Evolutionary conservation across 2,888 invertebrate species (phyloP), one percentile per base, ranked within the genome.

Genomic region (Polydrusus cervinus): DNA sequence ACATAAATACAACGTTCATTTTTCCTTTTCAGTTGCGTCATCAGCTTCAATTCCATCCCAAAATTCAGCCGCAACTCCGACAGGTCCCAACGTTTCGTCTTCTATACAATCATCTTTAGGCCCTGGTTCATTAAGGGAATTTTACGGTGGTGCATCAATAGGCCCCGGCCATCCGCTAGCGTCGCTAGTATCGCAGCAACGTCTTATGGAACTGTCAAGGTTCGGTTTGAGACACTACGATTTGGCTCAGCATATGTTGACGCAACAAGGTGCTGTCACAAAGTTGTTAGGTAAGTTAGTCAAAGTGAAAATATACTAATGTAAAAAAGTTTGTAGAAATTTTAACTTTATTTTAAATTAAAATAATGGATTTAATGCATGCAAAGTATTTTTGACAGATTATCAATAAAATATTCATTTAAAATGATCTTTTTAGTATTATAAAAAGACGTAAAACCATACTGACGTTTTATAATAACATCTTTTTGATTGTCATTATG

Each of bases 231-330:
- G 96, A 80, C 96, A 96, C 84, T 97, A 96, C 85, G 96, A 97
- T 88, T 91, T 97, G 84, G 96, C 96, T 6, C 95, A 95, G 84
- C 96, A 96, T 85, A 95, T 96, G 89, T 90, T 97, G 71, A 94
- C 94, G 75, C 96, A 96, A 89, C 96, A 96, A 89, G 96, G 96
- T 83, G 96, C 96, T 84, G 96, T 95, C 83, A 95, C 95, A 81
- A 96, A 96, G 89, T 90, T 96, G 85, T 89, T 96, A 86, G 96
- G 96, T 96, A 88, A 94, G 94, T 88, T 62, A 45, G 2, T 13
- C n/a, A 45, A n/a, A 45, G 6, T 6, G 3, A 6, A 40, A 6
- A 40, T 40, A 6, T 11, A 1, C 40, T 9, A 6, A 11, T 40
- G 40, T 3, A 40, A 8, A 8, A 40, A 11, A 40, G 10, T 11